Evolutionary conservation across 2,888 invertebrate genomes (phyloP).

Genomic region (Ophion slaviceki): DNA sequence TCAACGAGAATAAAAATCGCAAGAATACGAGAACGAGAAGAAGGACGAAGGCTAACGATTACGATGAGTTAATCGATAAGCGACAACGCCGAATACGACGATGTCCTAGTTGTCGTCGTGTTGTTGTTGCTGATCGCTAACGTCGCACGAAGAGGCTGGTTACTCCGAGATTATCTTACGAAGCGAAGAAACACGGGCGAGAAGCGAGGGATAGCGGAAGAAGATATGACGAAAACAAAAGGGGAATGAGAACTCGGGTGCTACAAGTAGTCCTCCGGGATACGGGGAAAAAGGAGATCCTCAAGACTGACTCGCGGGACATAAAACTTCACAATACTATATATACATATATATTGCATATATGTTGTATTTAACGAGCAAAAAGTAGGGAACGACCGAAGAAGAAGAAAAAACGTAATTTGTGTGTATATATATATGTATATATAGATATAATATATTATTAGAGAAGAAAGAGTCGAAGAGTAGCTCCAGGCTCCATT

Average conservation of each 20-base stretch:
- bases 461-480: slow-evolving; percentile 49
- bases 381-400: background rate
- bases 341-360: slow-evolving; percentile 55
- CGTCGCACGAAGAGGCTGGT: slow-evolving; percentile 50
- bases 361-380: slow-evolving; percentile 47
- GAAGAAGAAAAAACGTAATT: slow-evolving; percentile 13
- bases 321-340: slow-evolving; percentile 63
- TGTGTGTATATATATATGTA: slow-evolving; percentile 47
- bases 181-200: background rate
- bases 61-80: background rate
- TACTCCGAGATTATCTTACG: slow-evolving; percentile 36
- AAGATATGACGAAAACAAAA: background rate
- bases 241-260: slow-evolving; percentile 36
- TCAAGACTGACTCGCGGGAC: slow-evolving; percentile 81
- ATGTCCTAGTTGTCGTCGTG: slow-evolving; percentile 28
- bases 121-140: slow-evolving; percentile 29
- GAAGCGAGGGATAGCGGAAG: background rate
- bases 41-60: slow-evolving; percentile 4
- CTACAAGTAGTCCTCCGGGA: slow-evolving; percentile 45
- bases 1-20: slow-evolving; percentile 24
- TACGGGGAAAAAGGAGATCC: slow-evolving; percentile 70
- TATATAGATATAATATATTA: slow-evolving; percentile 54
- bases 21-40: slow-evolving; percentile 2
- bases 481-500: slow-evolving; percentile 46
- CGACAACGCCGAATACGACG: background rate